phyloP scores from a whole-genome alignment of 2,797 vertebrate species.

The Tinamus major region DNA sequence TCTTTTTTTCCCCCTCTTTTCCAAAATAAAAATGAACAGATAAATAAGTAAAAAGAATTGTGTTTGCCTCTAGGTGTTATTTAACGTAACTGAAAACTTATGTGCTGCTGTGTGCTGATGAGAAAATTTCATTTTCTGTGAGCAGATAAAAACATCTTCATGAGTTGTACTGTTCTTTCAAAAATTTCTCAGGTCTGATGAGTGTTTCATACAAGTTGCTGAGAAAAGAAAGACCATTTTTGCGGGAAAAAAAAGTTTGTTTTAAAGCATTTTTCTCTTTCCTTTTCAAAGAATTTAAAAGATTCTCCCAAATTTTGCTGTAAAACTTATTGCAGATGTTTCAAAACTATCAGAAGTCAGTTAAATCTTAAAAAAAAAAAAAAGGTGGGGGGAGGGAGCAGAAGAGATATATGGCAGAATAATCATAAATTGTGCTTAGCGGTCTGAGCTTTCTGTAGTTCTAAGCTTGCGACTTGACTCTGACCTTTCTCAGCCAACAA shows the following conservation, averaged over 20 bases:
- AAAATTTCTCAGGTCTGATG: not conserved
- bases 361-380: not conserved
- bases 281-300: not conserved
- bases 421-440: not conserved
- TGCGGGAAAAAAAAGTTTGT: not conserved
- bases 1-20: too few species aligned
- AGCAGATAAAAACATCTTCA: not conserved
- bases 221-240: not conserved
- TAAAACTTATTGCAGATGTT: not conserved
- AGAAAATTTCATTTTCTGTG: not conserved
- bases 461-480: not conserved
- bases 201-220: not conserved
- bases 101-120: not conserved
- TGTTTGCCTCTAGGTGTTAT: not conserved
- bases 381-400: rapidly evolving
- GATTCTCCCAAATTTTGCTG: not conserved
- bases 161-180: not conserved
- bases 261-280: not conserved
- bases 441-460: not conserved
- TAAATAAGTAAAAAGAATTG: too few species aligned
- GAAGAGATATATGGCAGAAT: not conserved
- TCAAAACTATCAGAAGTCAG: not conserved
- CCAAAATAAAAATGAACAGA: too few species aligned
- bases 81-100: not conserved
- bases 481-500: not conserved